These are phyloP conservation scores for cat (Felis catus) DNA, from an alignment of 2,113 vertebrate genomes.

Conservation along the genomic window DNA sequence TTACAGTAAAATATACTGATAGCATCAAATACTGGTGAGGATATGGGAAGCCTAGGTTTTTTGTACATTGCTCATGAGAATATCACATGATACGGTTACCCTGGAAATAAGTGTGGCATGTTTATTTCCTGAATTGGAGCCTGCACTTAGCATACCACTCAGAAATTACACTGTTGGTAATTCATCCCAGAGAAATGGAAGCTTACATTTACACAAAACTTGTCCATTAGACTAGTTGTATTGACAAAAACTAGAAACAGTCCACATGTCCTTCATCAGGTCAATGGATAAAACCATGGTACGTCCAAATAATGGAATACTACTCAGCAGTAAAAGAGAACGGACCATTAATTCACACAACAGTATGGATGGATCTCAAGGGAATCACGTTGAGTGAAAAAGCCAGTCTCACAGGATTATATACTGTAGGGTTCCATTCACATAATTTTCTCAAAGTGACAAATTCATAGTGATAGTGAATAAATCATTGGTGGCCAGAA, in stretches of 20 bases:
- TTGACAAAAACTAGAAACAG: background rate
- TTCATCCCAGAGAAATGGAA: background rate
- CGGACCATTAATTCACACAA: background rate
- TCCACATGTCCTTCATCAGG: background rate
- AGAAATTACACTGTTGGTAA: background rate
- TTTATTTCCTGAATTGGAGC: background rate
- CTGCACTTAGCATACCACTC: background rate
- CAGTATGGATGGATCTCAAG: background rate
- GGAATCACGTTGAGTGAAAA: background rate
- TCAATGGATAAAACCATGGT: background rate
- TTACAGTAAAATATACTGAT: background rate
- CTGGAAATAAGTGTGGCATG: background rate
- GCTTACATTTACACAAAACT: background rate
- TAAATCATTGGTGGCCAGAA: too few species aligned
- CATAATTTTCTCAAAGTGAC: background rate
- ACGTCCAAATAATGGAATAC: background rate
- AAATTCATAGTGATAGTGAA: background rate
- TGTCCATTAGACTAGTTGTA: background rate
- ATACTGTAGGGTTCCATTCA: background rate
- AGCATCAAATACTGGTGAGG: background rate
- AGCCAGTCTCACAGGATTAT: rapidly evolving
- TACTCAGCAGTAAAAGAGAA: background rate
- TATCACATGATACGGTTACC: background rate
- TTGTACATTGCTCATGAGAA: background rate
- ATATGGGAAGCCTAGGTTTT: background rate